phyloP scores from a whole-genome alignment of 2,113 vertebrate genomes.

The Esox niger region DNA sequence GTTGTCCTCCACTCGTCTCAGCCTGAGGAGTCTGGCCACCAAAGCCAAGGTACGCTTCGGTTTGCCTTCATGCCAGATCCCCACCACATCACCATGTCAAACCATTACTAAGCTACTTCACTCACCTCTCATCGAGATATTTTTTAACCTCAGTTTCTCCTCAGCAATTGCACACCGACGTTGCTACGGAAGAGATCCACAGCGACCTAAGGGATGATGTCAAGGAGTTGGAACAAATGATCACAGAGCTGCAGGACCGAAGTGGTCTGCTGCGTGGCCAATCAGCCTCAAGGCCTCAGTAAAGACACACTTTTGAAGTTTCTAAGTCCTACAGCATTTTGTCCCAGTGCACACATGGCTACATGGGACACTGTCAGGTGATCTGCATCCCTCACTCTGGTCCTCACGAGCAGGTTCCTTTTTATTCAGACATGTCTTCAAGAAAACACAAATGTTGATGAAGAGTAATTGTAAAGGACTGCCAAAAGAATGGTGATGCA shows the following conservation, averaged over 20 bases:
- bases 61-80: not conserved
- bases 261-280: conserved; percentile 75
- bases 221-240: conserved; percentile 72
- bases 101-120: not conserved
- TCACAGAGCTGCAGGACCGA: conserved; percentile 81
- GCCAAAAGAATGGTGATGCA: conserved; percentile 8
- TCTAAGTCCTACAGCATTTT: not conserved
- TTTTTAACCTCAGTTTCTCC: not conserved
- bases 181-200: conserved; percentile 73
- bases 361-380: not conserved
- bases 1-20: conserved; percentile 89
- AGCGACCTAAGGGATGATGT: conserved; percentile 76
- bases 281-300: conserved; percentile 50
- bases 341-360: not conserved
- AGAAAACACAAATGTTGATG: not conserved
- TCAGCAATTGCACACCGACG: conserved; percentile 85
- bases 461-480: not conserved
- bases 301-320: not conserved
- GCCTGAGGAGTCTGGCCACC: conserved; percentile 79
- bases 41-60: conserved; percentile 85
- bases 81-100: not conserved
- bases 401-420: too few species aligned
- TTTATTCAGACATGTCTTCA: too few species aligned
- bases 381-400: too few species aligned
- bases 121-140: too few species aligned